Conservation (phyloP, 2,113 vertebrate species). For the Chunga burmeisteri region DNA sequence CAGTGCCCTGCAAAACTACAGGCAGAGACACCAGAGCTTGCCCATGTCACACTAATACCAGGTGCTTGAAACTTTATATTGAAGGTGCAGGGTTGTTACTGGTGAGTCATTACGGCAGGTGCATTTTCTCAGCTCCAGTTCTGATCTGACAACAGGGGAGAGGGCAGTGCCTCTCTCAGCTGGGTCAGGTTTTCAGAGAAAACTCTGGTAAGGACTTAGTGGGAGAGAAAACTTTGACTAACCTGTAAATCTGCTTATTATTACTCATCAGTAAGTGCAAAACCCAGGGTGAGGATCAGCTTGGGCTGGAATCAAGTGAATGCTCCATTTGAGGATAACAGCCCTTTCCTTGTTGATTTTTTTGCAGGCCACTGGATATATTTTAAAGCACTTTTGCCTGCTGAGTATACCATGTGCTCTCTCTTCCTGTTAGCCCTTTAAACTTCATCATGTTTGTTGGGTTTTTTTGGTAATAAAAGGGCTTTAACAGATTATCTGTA, state of each 20-base stretch:
- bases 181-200: neutral
- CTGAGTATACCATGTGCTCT: neutral
- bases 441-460: neutral
- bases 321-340: neutral
- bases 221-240: neutral
- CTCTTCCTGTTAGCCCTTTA: neutral
- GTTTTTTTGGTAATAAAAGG: neutral
- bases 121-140: slow-evolving; percentile 11
- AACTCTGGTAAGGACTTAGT: neutral
- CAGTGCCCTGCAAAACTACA: neutral
- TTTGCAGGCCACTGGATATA: neutral
- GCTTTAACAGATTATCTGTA: neutral
- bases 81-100: neutral
- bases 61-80: slow-evolving; percentile 27
- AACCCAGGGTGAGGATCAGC: neutral
- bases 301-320: neutral
- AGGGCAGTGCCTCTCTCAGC: neutral
- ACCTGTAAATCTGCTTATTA: neutral
- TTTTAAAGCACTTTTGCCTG: neutral
- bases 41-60: neutral
- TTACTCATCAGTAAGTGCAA: neutral
- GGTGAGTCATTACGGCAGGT: neutral
- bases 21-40: neutral
- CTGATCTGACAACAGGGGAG: neutral
- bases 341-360: neutral